Evolutionary conservation across 92 coral and sea anemone species (phyloP).

Genomic region (Umimayanthus chanpuru): DNA sequence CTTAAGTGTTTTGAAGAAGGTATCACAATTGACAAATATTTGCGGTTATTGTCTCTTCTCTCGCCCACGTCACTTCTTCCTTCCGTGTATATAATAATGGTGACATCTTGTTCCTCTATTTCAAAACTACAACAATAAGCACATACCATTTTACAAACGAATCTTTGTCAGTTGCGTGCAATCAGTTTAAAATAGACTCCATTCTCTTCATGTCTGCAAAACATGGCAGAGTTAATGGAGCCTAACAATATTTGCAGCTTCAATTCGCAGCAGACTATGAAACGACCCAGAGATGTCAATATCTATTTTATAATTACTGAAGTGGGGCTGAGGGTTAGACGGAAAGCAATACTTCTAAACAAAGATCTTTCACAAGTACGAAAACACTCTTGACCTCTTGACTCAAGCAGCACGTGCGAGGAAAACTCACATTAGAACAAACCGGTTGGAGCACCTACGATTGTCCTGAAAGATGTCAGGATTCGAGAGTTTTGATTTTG

Average conservation of each 20-base stretch:
- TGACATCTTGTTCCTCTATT: neutral
- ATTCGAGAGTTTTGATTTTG: neutral
- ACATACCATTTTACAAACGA: neutral
- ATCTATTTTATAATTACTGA: constrained; percentile 28
- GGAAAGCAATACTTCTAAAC: constrained; percentile 36
- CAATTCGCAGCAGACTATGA: constrained; percentile 23
- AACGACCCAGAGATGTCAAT: constrained; percentile 22
- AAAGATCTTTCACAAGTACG: constrained; percentile 16
- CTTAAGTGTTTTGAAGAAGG: constrained; percentile 30
- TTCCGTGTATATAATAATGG: neutral
- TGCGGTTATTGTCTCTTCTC: neutral
- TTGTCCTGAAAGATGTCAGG: neutral
- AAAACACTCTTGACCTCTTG: constrained; percentile 25
- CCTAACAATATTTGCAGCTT: constrained; percentile 4
- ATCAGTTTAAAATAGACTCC: neutral
- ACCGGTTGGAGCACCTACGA: neutral
- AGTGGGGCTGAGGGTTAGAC: constrained; percentile 19
- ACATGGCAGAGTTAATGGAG: neutral
- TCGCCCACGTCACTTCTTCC: constrained; percentile 1
- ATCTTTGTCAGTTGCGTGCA: neutral
- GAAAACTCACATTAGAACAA: neutral
- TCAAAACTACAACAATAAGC: neutral
- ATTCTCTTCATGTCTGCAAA: neutral
- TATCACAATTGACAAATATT: constrained; percentile 2
- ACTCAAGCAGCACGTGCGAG: constrained; percentile 2